Evolutionary conservation across 2,888 invertebrate genomes (phyloP).

Genomic region (Agrilus biguttatus): DNA sequence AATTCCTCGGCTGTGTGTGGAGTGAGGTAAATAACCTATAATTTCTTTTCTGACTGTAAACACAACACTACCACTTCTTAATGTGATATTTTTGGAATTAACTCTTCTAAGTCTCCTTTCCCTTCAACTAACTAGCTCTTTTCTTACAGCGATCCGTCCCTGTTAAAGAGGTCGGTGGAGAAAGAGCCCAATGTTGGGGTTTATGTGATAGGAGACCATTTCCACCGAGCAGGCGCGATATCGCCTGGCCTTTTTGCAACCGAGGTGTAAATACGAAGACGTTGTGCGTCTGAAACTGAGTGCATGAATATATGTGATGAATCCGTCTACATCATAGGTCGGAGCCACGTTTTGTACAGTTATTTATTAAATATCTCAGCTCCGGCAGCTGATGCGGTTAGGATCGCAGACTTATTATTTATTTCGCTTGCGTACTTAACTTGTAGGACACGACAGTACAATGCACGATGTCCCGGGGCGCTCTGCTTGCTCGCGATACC

Average conservation of each 20-base stretch:
- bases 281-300: conserved; percentile 12
- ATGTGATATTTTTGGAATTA: no score
- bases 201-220: conserved; percentile 65
- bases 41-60: conserved; percentile 1
- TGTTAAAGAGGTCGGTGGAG: conserved; percentile 54
- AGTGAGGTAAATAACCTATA: conserved; percentile 21
- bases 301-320: conserved; percentile 11
- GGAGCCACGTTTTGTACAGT: conserved; percentile 22
- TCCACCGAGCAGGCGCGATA: conserved; percentile 44
- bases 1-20: conserved; percentile 29
- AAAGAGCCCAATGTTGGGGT: conserved; percentile 41
- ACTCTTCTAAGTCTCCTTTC: not conserved
- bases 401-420: conserved; percentile 19
- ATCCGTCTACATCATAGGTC: conserved; percentile 14
- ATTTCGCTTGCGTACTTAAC: conserved; percentile 20
- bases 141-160: conserved; percentile 47
- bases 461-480: conserved; percentile 5
- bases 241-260: conserved; percentile 50
- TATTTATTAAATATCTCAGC: conserved; percentile 25
- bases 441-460: conserved; percentile 5
- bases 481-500: conserved; percentile 10
- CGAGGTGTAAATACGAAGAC: conserved; percentile 47
- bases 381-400: conserved; percentile 13
- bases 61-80: not conserved
- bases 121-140: not conserved